A percentile compares a stretch with the other conserved stretches of the same genome.
These are phyloP conservation scores for Orthochromis malagaraziensis DNA, from an alignment of 2,113 vertebrate species.

Conservation along the genomic window DNA sequence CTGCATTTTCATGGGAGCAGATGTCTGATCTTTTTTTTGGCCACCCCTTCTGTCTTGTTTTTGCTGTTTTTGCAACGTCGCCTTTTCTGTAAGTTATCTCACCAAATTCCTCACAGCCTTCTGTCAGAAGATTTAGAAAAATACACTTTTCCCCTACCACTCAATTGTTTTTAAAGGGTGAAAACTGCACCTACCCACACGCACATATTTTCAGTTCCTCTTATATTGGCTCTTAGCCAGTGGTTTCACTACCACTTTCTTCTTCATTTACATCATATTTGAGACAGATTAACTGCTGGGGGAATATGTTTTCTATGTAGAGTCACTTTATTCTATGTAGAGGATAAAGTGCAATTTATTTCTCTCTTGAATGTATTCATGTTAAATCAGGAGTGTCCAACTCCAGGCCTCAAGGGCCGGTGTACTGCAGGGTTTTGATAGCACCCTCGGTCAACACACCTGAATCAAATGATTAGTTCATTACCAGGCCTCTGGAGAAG, in stretches of 20 bases:
- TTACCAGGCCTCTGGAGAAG: neutral
- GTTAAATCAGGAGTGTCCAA: neutral
- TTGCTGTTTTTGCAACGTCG: neutral
- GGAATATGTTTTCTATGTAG: neutral
- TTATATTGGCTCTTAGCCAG: neutral
- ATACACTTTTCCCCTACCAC: fast-evolving
- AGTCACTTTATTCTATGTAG: neutral
- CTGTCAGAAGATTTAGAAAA: neutral
- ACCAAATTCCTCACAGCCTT: neutral
- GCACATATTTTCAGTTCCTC: neutral
- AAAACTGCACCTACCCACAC: neutral
- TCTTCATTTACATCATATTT: neutral
- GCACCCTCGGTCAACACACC: neutral
- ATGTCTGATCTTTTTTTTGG: neutral
- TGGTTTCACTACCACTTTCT: neutral
- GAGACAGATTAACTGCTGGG: neutral
- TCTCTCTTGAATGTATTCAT: neutral
- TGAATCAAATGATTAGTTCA: neutral
- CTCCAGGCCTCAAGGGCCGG: neutral
- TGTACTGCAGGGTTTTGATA: neutral
- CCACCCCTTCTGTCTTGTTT: neutral
- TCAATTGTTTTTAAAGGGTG: neutral
- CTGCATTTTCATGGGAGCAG: neutral
- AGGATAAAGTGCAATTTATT: neutral
- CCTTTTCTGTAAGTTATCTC: neutral